Evolutionary conservation across 2,888 invertebrate genomes (phyloP).

Genomic region (Dicycla oo): DNA sequence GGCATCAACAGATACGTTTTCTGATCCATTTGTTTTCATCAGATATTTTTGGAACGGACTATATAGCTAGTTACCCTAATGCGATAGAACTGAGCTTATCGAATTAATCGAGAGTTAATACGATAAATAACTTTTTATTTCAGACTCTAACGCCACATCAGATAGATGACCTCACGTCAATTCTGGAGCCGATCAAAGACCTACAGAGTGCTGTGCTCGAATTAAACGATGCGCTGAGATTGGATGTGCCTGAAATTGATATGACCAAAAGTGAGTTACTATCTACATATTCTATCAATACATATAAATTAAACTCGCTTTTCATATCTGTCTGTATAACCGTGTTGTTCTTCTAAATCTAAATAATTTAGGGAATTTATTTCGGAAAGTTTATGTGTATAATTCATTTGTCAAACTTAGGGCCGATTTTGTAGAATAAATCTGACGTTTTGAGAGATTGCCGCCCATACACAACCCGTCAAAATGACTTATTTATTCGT

Average conservation of each 20-base stretch:
- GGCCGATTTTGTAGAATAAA: too few relatives aligned
- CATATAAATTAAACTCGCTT: background rate
- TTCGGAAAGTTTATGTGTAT: background rate
- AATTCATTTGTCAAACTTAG: too few relatives aligned
- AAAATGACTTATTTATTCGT: too few relatives aligned
- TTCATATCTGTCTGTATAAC: background rate
- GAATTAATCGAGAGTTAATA: background rate
- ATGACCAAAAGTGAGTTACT: constrained; percentile 75
- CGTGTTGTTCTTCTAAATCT: background rate
- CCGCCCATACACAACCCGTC: too few relatives aligned
- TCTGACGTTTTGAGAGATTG: too few relatives aligned
- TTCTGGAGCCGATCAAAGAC: constrained; percentile 91
- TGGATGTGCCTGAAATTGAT: constrained; percentile 86
- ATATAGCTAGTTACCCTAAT: background rate
- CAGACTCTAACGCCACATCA: constrained; percentile 89
- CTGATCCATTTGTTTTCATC: too few relatives aligned
- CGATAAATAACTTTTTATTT: constrained; percentile 32
- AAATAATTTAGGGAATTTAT: background rate
- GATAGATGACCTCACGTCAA: constrained; percentile 91
- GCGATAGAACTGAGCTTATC: background rate
- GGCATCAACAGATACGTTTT: background rate
- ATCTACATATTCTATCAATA: constrained; percentile 6
- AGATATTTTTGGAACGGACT: background rate
- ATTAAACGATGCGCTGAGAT: constrained; percentile 84
- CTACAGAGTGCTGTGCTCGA: constrained; percentile 87